Percentiles rank a stretch among this genome's conserved stretches.
These are phyloP conservation scores for Mus pahari DNA, from an alignment of 2,113 vertebrate species.

Conservation along the genomic window DNA sequence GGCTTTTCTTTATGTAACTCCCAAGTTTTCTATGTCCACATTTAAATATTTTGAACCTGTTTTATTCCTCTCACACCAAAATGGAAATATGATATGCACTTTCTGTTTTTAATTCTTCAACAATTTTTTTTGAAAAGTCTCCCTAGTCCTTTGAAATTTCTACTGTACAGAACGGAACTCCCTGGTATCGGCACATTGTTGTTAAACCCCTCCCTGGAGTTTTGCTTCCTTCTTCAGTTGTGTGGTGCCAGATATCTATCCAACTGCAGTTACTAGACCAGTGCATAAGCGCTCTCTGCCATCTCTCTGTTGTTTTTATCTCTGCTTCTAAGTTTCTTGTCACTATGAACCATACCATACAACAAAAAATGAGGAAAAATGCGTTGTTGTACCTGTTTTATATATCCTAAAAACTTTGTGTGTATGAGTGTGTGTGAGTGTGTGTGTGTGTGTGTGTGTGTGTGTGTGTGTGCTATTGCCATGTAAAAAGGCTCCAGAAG, in stretches of 20 bases:
- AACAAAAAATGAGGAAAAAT: not conserved
- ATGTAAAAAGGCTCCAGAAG: not conserved
- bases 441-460: not conserved
- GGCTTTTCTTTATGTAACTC: not conserved
- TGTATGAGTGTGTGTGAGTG: not conserved
- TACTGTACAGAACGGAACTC: not conserved
- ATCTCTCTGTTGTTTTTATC: not conserved
- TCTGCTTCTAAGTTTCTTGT: not conserved
- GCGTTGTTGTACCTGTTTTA: not conserved
- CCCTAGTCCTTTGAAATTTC: not conserved
- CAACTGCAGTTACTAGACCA: not conserved
- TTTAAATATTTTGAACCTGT: conserved; percentile 1
- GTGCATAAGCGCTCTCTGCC: no score
- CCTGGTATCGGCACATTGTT: not conserved
- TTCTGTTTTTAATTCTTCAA: not conserved
- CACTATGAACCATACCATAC: not conserved
- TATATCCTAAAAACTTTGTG: not conserved
- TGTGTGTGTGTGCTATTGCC: not conserved
- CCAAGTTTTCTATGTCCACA: not conserved
- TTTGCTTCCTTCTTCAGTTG: not conserved
- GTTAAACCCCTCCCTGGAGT: not conserved
- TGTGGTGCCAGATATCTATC: not conserved
- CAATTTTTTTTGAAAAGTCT: not conserved
- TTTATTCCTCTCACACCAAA: not conserved
- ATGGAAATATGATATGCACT: not conserved